Base-by-base conservation (phyloP, 1,140 invertebrate genomes). In the Drosophila parvula region DNA sequence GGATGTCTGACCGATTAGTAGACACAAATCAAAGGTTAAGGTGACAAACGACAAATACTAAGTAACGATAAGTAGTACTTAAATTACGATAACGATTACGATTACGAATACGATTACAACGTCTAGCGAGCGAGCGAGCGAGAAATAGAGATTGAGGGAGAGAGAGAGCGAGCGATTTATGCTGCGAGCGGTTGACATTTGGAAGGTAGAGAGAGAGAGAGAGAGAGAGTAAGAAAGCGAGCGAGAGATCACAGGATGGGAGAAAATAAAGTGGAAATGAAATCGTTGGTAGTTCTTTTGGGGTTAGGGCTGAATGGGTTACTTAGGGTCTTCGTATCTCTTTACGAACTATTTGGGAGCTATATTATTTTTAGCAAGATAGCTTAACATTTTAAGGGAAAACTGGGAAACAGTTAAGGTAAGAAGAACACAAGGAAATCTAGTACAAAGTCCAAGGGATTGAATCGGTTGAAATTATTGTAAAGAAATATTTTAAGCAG, bases 1-100 rank as follows among this genome's bases (percentile, higher is more conserved):
- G 78, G 59, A 58, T 73, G 71, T 62, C 79, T 76, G 80, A 71
- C 75, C 69, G 75, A 78, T 70, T 70, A 76, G 74, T 76, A 70
- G 64, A 74, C 61, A 75, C 74, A 51, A 69, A 79, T 77, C 62
- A 67, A 50, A 81, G 65, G 67, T 82, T 77, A 60, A 68, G 74
- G 74, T 76, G 44, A 68, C 62, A 47, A 83, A 79, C 84, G 64
- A 79, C 75, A 68, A 71, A 50, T 84, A 65, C 64, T 65, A 79
- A 74, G 41, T 76, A 75, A 56, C 61, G 48, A 77, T 59, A 67
- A 69, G 16, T 50, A 64, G 36, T 76, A 68, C 56, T 74, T 74
- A 74, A 74, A 77, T 69, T 58, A 73, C 81, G 62, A 84, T 76
- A 60, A 74, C 53, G 68, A 74, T 73, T 51, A 68, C 53, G 57